Conservation (phyloP, 2,797 vertebrate species). For the Ceyx erithaca region DNA sequence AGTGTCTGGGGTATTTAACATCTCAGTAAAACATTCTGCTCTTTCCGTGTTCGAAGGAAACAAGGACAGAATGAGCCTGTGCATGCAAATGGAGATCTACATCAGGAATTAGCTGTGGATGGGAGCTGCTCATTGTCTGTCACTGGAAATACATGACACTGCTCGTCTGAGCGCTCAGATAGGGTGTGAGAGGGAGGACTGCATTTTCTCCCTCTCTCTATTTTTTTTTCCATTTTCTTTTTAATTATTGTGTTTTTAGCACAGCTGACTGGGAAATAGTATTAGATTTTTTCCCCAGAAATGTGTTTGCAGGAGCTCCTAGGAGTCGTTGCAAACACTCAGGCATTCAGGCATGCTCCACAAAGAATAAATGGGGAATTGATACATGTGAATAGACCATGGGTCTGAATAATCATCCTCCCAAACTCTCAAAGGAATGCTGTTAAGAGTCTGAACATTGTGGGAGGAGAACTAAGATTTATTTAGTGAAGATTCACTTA, state of each 20-base stretch:
- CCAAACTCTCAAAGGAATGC: not conserved
- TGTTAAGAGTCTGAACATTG: not conserved
- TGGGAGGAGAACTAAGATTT: constrained; percentile 35
- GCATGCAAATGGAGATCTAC: not conserved
- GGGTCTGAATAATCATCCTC: not conserved
- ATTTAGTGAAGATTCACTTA: constrained; percentile 3
- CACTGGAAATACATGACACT: not conserved
- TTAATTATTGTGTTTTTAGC: not conserved
- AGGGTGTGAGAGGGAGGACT: not conserved
- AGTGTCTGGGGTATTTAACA: not conserved
- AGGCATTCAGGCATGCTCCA: not conserved
- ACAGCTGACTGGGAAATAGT: not conserved
- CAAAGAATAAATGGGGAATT: not conserved
- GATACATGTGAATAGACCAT: not conserved
- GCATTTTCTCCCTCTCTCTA: not conserved
- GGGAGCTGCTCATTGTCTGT: not conserved
- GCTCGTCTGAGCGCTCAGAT: not conserved
- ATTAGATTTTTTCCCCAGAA: not conserved
- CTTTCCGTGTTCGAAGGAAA: not conserved
- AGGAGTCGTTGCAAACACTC: not conserved
- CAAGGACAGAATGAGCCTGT: not conserved
- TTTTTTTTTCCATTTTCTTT: not conserved
- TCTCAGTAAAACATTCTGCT: not conserved
- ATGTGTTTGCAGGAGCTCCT: not conserved
- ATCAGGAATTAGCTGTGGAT: not conserved